Conservation (phyloP, 2,888 invertebrate genomes). For the Drosophila longiperda region DNA sequence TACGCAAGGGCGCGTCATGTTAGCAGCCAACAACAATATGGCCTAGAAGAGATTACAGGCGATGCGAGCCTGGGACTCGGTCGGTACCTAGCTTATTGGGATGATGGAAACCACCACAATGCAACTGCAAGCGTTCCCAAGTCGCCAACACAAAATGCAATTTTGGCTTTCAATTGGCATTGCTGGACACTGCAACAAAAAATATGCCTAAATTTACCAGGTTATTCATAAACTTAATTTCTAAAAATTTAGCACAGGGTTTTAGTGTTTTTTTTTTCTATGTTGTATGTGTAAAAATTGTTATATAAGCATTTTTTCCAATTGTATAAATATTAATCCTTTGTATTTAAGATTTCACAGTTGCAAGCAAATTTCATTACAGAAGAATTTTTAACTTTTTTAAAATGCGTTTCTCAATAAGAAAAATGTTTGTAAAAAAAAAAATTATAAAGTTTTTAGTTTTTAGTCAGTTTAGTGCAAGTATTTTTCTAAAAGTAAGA, state of each 20-base stretch:
- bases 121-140: conserved; percentile 37
- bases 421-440: too few relatives aligned
- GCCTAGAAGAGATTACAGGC: neutral
- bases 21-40: conserved; percentile 21
- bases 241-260: neutral
- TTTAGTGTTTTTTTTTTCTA: too few relatives aligned
- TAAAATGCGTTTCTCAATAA: neutral
- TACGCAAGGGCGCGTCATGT: conserved; percentile 55
- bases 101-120: conserved; percentile 7
- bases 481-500: too few relatives aligned
- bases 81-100: neutral
- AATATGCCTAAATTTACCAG: neutral
- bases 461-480: too few relatives aligned
- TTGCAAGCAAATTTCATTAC: neutral
- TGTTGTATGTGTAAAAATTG: too few relatives aligned
- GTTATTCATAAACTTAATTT: neutral
- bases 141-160: conserved; percentile 75
- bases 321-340: neutral
- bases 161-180: conserved; percentile 79
- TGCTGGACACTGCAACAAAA: conserved; percentile 7
- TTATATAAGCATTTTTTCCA: neutral
- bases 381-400: neutral
- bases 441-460: too few relatives aligned
- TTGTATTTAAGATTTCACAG: neutral
- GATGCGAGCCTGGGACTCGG: neutral